A percentile compares a stretch with the other conserved stretches of the same genome.
Evolutionary conservation across 2,113 vertebrate species (phyloP).

Genomic region (Callaeas wilsoni): DNA sequence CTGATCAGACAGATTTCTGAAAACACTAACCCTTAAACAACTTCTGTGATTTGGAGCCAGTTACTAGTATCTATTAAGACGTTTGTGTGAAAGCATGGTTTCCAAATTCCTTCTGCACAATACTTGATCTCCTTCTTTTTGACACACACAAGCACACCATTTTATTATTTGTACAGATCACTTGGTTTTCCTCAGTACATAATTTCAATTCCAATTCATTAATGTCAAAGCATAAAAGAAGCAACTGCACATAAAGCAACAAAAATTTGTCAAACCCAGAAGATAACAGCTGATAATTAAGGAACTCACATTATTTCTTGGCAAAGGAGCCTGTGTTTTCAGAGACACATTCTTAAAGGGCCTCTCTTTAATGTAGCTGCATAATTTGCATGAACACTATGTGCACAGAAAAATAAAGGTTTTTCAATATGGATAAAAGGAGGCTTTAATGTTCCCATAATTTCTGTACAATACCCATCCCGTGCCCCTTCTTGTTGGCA

Average conservation of each 20-base stretch:
- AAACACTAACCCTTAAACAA: not conserved
- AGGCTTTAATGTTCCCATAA: not conserved
- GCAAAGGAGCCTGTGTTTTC: constrained; percentile 20
- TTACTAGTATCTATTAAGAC: constrained; percentile 15
- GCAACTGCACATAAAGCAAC: constrained; percentile 6
- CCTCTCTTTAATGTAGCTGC: constrained; percentile 5
- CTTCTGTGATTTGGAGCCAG: constrained; percentile 1
- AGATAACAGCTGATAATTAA: constrained; percentile 55
- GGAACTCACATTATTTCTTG: constrained; percentile 43
- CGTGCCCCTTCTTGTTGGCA: not conserved
- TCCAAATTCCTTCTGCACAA: constrained; percentile 34
- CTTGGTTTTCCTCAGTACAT: constrained; percentile 29
- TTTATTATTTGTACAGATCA: constrained; percentile 38
- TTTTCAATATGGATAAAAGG: not conserved
- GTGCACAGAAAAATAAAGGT: constrained; percentile 1
- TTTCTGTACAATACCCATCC: not conserved
- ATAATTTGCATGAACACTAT: constrained; percentile 3
- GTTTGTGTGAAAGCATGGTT: constrained; percentile 2
- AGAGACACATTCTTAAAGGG: constrained; percentile 42
- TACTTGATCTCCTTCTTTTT: not conserved
- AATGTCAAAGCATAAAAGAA: constrained; percentile 49
- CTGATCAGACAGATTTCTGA: not conserved
- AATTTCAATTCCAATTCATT: constrained; percentile 47
- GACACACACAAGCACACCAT: not conserved
- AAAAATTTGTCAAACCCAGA: constrained; percentile 27